These are phyloP conservation scores for Idaea biselata DNA, from an alignment of 2,888 invertebrate species.

Conservation along the genomic window DNA sequence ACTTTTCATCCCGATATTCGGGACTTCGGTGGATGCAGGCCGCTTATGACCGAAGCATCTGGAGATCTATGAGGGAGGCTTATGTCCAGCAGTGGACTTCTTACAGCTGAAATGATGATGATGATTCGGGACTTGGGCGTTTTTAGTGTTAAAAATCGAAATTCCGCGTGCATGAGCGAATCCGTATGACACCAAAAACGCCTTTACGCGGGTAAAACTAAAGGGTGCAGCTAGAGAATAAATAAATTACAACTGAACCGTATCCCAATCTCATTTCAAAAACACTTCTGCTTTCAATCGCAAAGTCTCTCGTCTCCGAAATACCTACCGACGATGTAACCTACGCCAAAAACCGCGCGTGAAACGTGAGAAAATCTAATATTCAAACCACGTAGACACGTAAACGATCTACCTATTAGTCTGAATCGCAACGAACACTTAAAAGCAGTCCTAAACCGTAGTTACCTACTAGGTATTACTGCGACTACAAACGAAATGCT, in stretches of 20 bases:
- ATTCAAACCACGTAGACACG: not conserved
- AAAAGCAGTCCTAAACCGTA: not conserved
- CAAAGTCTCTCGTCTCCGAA: not conserved
- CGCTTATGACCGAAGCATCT: too few relatives aligned
- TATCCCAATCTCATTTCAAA: not conserved
- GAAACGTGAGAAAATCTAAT: not conserved
- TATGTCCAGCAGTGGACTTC: too few relatives aligned
- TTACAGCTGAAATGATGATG: too few relatives aligned
- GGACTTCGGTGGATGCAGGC: too few relatives aligned
- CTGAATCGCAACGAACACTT: not conserved
- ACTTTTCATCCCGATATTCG: too few relatives aligned
- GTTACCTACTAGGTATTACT: not conserved
- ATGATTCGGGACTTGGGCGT: too few relatives aligned
- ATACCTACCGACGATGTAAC: not conserved
- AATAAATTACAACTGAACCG: not conserved
- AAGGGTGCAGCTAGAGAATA: too few relatives aligned
- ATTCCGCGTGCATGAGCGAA: too few relatives aligned
- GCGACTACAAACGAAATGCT: not conserved
- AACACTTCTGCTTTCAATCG: not conserved
- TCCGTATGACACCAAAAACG: too few relatives aligned
- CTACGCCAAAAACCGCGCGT: constrained; percentile 33
- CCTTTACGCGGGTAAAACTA: too few relatives aligned
- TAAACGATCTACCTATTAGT: not conserved
- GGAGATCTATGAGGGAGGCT: too few relatives aligned
- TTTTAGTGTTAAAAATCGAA: too few relatives aligned